Evolutionary conservation across 2,113 vertebrate genomes (phyloP), one percentile per base, ranked within the genome.

Genomic region (Aegypius monachus): DNA sequence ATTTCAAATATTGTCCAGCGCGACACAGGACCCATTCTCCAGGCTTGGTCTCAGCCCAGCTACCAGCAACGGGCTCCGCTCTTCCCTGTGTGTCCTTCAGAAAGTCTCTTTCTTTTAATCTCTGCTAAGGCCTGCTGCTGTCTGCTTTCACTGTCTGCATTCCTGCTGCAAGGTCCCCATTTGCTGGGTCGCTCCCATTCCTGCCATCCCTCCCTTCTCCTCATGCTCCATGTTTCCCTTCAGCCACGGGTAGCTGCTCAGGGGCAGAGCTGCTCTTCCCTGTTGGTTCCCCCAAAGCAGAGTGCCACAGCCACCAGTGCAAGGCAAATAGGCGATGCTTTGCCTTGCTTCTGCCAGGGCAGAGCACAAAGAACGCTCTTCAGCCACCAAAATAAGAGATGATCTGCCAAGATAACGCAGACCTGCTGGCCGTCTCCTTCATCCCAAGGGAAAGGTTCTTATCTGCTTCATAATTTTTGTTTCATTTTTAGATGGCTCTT

Each of bases 221-320:
- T 75, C 21, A 12, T 5, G 21, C 6, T 84, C 63, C 29, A 5
- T 0, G 2, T n/a, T 89, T 80, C 19, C 58, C 48, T 59, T 63
- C 4, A 4, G n/a, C 21, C 55, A 11, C 2, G 15, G 0, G 1
- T 27, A 45, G 43, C n/a, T 48, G 52, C 29, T 63, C n/a, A 17
- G 59, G 27, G 18, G 3, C 42, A 82, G 42, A 71, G 13, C 16
- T n/a, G 27, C 38, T 63, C 5, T 61, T 40, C 21, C 19, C 16
- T 1, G 1, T 11, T 2, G 2, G 0, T 0, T n/a, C 4, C 13
- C 10, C 26, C 13, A 53, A 19, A 42, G 8, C 38, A 68, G 6
- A 11, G 8, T 56, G 7, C 27, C 53, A 77, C 16, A 61, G 5
- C n/a, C 19, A 29, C 21, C 29, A 61, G 16, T 4, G 4, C 43